Base-by-base conservation (phyloP, 2,113 vertebrate species). In the Takifugu flavidus region DNA sequence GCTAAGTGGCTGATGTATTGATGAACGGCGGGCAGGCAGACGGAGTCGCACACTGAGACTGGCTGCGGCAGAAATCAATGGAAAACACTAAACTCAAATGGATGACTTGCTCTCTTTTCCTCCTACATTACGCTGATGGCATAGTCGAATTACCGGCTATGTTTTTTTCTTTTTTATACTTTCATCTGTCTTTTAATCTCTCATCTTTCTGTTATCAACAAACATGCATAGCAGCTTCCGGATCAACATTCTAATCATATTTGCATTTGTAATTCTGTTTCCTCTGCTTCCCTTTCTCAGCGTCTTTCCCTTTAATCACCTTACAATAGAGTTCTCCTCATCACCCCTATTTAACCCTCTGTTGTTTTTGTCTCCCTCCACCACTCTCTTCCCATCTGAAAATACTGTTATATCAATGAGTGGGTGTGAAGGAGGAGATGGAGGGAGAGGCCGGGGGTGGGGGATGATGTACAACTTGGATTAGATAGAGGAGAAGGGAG, bases 391-490 rank as follows among this genome's bases (percentile, higher is more conserved):
- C 58, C 86, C 82, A 78, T 79, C 83, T 78, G 73, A 66, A 69
- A 63, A 67, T 77, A 58, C 62, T 60, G 53, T 73, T 75, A 60
- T 67, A 58, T 63, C 71, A 72, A 44, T 72, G 74, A 73, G 78
- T 86, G 82, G 73, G 87, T 67, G 76, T 83, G 56, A 34, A 67
- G 56, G 68, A 67, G 67, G 64, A 53, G 59, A 65, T 64, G 59
- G 67, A 63, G 59, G 65, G 59, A 31, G 49, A 64, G 54, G n/a
- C 61, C 42, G 14, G 49, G 56, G 53, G 26, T 45, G 56, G 49
- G 44, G 74, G 50, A 62, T 7, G 57, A 62, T 74, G 62, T 74
- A 62, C 45, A 71, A 80, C 78, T 77, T 72, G 69, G 75, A 64
- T 64, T 25, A 62, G 46, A 49, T 50, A 54, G 56, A 62, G 29